Evolutionary conservation across 2,888 invertebrate genomes (phyloP), one percentile per base, ranked within the genome.

Genomic region (Drosophila hamatofila): DNA sequence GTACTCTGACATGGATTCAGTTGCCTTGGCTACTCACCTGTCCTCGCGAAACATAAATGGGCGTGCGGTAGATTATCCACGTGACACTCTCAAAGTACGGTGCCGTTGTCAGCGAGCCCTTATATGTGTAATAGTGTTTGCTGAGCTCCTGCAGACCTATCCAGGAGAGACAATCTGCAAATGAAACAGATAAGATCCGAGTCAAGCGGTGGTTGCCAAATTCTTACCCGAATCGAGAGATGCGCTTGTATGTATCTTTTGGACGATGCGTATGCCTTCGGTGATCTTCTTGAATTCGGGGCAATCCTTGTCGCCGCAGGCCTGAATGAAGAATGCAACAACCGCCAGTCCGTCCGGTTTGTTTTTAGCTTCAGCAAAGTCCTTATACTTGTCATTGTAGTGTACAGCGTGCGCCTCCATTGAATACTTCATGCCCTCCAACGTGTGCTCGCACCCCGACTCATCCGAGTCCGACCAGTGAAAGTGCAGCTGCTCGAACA

Each of bases 331-430:
- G 86, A 96, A 96, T 0, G 95, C 96, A 0, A 96, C 95, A 0
- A 96, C 96, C 0, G 96, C 96, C 37, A 96, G 87, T 0, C 96
- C 96, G 78, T 96, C 96, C 0, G 95, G 94, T 89, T 96, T 95
- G 27, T 95, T 95, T 5, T 94, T 94, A 0, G 96, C 96, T 51
- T 94, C 94, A 59, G 94, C 93, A 88, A 96, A 94, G 21, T 94
- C 94, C 68, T 94, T 94, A 82, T 96, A 96, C 91, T 96, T 96
- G 86, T 94, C 94, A 89, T 96, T 96, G 91, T 95, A 96, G 91
- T 96, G 97, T 0, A 97, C 97, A 60, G 96, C 95, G 89, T 97
- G 97, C 51, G 96, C 95, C 92, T 96, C 96, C 92, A 96, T 96
- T 11, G 96, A 96, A 81, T 95, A 96, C 73, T 96, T 95, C 64